Base-by-base conservation (phyloP, 2,113 vertebrate genomes). In the Corythoichthys intestinalis region DNA sequence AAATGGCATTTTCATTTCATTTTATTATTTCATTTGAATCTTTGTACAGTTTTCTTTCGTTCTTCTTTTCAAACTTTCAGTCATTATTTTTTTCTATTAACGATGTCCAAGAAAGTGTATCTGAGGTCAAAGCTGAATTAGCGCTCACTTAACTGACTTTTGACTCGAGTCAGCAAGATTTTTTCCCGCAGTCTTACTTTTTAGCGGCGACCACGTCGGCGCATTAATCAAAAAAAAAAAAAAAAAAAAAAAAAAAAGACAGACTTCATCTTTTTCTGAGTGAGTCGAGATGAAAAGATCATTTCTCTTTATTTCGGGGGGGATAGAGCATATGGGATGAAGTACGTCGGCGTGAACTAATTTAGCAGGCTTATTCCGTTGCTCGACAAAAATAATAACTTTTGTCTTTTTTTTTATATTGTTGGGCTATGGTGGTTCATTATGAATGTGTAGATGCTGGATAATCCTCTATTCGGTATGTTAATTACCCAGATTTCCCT, bases 381-480 rank as follows among this genome's bases (percentile, higher is more conserved):
- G 53, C 53, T 12, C 12, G 53, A 11, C 53, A 56, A 56, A 56
- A 56, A 56, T 56, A 56, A 56, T 35, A 56, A 56, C 53, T 56
- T 56, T 56, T 58, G 56, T 37, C 34, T 58, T 58, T 37, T 35
- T 58, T 58, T 20, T 7, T 8, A 3, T 44, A 7, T 44, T 1
- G 4, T 28, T 2, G 50, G 17, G 50, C 50, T n/a, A 2, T 9
- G 53, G 53, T 28, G 34, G 4, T 34, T 58, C 13, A 37, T 58
- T 58, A 58, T 6, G 34, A 37, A 58, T 1, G 28, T 6, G 34
- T 74, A 2, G 0, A 58, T 79, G 64, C 44, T 58, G 39, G 72
- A 50, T 84, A 72, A 83, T 87, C 71, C 65, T 72, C 73, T 86
- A 82, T 86, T 85, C 85, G 64, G 66, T 39, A 61, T 79, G 62